A percentile compares a stretch with the other conserved stretches of the same genome.
Evolutionary conservation across 2,113 vertebrate species (phyloP).

Genomic region (Oenanthe melanoleuca): DNA sequence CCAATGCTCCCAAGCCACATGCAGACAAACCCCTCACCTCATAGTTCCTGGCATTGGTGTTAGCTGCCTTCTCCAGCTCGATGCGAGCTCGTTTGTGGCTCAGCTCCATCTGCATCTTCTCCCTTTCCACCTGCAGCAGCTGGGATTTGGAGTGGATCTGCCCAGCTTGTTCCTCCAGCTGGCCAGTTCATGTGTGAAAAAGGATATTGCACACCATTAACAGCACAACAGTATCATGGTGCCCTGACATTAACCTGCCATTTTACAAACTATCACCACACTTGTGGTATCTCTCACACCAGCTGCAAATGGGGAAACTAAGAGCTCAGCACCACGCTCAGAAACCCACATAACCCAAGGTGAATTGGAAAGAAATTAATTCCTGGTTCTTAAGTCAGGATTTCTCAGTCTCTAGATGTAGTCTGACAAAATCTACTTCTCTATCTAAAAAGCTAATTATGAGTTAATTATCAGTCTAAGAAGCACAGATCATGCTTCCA

Average conservation of each 20-base stretch:
- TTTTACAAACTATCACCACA: background rate
- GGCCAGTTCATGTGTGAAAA: background rate
- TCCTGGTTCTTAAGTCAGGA: background rate
- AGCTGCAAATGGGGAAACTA: background rate
- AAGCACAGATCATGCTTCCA: background rate
- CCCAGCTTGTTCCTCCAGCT: conserved; percentile 90
- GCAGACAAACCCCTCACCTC: conserved; percentile 76
- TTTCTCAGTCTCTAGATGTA: background rate
- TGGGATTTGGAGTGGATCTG: conserved; percentile 84
- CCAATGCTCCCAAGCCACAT: rapidly evolving
- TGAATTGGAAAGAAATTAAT: background rate
- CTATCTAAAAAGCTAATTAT: background rate
- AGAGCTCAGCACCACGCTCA: background rate
- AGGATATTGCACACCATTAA: background rate
- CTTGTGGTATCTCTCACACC: background rate
- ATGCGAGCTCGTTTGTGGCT: conserved; percentile 94
- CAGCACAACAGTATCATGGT: rapidly evolving
- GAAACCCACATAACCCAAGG: background rate
- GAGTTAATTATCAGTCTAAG: background rate
- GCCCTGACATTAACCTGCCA: rapidly evolving
- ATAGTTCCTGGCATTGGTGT: conserved; percentile 82
- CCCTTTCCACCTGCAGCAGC: conserved; percentile 88
- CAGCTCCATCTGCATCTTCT: conserved; percentile 96
- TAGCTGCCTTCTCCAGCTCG: conserved; percentile 89
- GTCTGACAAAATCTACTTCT: background rate